Base-by-base conservation (phyloP, 2,888 invertebrate species). In the Geotrupes spiniger region DNA sequence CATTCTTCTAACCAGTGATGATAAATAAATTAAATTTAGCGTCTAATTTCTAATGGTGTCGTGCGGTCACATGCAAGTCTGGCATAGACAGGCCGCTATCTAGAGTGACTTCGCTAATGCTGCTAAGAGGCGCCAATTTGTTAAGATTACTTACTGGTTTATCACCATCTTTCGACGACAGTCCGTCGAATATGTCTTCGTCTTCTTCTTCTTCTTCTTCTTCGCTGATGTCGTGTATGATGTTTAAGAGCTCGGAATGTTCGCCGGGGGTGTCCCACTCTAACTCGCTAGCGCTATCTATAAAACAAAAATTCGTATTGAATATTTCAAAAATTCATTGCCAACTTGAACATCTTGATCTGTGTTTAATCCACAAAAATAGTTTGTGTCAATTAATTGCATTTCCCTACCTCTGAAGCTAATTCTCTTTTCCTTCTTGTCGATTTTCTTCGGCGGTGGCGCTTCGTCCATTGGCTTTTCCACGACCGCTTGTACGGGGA, bases 211-310 rank as follows among this genome's bases (percentile, higher is more conserved):
- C 52, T 52, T 63, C 66, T 12, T 61, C 59, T 45, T 72, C 71
- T 48, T 75, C 74, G 15, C 64, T 66, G 51, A 69, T 70, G 54
- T 74, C 71, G 28, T 62, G 60, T 62, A 71, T 68, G 16, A 65
- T 64, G 42, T 64, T 64, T 36, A 72, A 60, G 10, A 71, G 65
- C 52, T 73, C 75, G 8, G 70, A 59, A 15, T 63, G 63, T 61
- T 83, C 82, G 52, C 77, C 77, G 15, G 80, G 68, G 2, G 79
- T 74, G 57, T 81, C 81, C 78, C 79, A 81, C 21, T 77, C 73
- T 45, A 79, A 69, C 56, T 82, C 82, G 61, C 68, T 68, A 53
- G 70, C 62, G 52, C 72, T 74, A 59, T 81, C 81, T 80, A 14
- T n/a, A 38, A 6, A 16, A 17, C 16, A 12, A n/a, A 36, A 17